Evolutionary conservation across 2,888 invertebrate genomes (phyloP), one percentile per base, ranked within the genome.

Genomic region (Chaetogeoica ovagalla): DNA sequence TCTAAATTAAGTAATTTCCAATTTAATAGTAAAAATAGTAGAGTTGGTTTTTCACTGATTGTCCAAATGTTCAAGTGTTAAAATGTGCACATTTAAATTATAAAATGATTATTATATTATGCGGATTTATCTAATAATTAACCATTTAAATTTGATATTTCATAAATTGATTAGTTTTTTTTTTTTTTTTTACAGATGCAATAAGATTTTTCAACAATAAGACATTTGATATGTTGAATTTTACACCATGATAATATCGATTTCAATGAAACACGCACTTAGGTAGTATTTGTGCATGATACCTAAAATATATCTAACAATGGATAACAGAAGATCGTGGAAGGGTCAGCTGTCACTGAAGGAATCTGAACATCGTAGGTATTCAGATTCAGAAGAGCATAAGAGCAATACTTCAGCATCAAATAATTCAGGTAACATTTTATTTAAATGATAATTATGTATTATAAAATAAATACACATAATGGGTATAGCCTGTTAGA

Each of bases 341-440:
- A 79, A 79, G 43, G 79, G 79, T 0, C 79, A 79, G 63, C 15
- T 79, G 71, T 83, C 84, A 11, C 83, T 83, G 19, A 84, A 83
- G 60, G 84, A 84, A 74, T 81, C 83, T 59, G 84, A 82, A 43
- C 84, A 83, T 60, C 82, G 85, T 66, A 70, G 85, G 21, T 84
- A 84, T 82, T 85, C 85, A 37, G 85, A 85, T 82, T 85, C 85
- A 23, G 85, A 85, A 82, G 85, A 85, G 57, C 82, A 82, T 76
- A 66, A 83, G 82, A 55, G 83, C 75, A 60, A 84, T 84, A 74
- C 76, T 82, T 62, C 81, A 69, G 21, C 43, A 59, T 55, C 83
- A 82, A 82, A 82, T 83, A 82, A 83, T 83, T 83, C 81, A 75
- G 81, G 79, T 79, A 71, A 71, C 23, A 52, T 59, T 59, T 7